These are phyloP conservation scores for Casuarius casuarius DNA, from an alignment of 2,113 vertebrate species.

Conservation along the genomic window DNA sequence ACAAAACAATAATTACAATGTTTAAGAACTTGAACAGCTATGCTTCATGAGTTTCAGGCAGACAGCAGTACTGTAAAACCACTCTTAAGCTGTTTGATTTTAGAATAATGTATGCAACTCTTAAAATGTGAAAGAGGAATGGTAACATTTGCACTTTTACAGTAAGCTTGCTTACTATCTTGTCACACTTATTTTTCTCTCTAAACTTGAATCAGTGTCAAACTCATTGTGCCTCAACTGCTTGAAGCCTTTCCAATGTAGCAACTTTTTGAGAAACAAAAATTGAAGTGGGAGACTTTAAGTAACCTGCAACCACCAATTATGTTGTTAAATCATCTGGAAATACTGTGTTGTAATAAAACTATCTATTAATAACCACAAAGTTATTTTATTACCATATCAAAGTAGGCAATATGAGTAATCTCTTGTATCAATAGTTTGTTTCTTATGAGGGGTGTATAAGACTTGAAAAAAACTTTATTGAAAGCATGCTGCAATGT, in stretches of 20 bases:
- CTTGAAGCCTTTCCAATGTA: neutral
- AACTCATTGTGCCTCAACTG: conserved; percentile 13
- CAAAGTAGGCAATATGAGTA: neutral
- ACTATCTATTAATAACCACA: neutral
- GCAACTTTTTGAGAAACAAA: neutral
- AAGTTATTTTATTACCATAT: neutral
- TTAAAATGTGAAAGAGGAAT: neutral
- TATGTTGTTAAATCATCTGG: conserved; percentile 15
- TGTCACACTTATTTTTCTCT: neutral
- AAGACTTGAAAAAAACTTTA: neutral
- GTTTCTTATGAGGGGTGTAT: neutral
- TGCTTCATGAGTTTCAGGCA: neutral
- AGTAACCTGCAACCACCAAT: neutral
- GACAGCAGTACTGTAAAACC: neutral
- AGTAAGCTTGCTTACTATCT: conserved; percentile 8
- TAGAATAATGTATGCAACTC: neutral
- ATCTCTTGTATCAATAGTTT: neutral
- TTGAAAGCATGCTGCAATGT: neutral
- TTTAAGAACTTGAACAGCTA: neutral
- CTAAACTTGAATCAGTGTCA: conserved; percentile 25
- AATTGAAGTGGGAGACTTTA: neutral
- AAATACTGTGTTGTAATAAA: conserved; percentile 55
- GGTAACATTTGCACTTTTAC: conserved; percentile 21
- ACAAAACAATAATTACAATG: neutral
- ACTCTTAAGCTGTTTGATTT: neutral